A percentile compares a stretch with the other conserved stretches of the same genome.
Conservation (phyloP, 2,113 vertebrate species). For the Amblyopsis rosae region DNA sequence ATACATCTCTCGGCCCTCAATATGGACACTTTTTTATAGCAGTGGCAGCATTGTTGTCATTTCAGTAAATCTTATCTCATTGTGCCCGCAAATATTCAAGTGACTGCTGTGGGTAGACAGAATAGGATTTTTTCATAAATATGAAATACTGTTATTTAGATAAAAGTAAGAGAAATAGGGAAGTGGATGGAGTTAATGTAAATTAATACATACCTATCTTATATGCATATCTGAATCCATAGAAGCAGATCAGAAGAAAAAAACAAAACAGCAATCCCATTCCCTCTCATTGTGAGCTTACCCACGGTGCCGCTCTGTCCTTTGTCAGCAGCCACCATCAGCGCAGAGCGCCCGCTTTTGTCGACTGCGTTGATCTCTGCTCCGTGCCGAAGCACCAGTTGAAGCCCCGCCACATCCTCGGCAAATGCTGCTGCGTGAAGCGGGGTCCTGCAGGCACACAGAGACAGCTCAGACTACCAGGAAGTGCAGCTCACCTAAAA, state of each 20-base stretch:
- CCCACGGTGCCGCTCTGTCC: conserved; percentile 91
- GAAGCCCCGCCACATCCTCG: conserved; percentile 89
- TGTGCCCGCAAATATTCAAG: no score
- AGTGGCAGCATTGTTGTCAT: no score
- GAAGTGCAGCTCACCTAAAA: not conserved
- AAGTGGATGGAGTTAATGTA: not conserved
- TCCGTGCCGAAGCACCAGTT: conserved; percentile 89
- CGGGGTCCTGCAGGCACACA: conserved; percentile 81
- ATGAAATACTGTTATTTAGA: no score
- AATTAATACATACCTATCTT: not conserved
- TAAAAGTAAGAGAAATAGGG: no score
- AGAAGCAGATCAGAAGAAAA: no score
- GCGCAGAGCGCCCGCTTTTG: conserved; percentile 86
- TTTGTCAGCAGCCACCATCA: conserved; percentile 93
- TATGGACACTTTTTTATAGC: no score
- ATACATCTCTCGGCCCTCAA: no score
- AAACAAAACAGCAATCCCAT: no score
- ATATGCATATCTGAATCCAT: not conserved
- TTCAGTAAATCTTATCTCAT: no score
- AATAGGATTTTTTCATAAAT: no score
- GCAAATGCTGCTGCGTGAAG: conserved; percentile 95
- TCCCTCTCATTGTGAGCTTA: conserved; percentile 53
- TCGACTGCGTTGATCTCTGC: conserved; percentile 89
- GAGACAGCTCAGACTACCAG: not conserved
- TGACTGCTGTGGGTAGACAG: no score